Conservation (phyloP, 2,888 invertebrate genomes). For the Bembecia ichneumoniformis region DNA sequence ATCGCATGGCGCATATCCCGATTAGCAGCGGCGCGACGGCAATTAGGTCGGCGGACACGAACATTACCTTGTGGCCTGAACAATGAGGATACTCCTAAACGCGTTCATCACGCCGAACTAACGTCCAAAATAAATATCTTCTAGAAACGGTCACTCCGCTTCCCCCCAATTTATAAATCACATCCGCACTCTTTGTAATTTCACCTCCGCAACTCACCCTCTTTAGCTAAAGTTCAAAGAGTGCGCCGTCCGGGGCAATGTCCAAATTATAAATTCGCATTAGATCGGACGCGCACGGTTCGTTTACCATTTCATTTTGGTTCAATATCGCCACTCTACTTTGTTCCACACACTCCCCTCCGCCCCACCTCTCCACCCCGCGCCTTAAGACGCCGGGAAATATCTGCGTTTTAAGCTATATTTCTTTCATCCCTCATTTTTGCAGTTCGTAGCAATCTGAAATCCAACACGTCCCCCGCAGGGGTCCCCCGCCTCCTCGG, state of each 20-base stretch:
- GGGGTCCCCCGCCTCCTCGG: constrained; percentile 49
- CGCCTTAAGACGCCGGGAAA: constrained; percentile 72
- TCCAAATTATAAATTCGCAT: constrained; percentile 74
- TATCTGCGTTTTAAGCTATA: constrained; percentile 75
- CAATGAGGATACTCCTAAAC: constrained; percentile 71
- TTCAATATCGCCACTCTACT: constrained; percentile 72
- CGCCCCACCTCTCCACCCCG: constrained; percentile 39
- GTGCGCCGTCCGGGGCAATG: constrained; percentile 59
- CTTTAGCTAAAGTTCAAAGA: constrained; percentile 58
- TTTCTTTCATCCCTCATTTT: constrained; percentile 75
- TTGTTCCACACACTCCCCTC: constrained; percentile 69
- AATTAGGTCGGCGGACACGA: constrained; percentile 71
- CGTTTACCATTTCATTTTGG: constrained; percentile 73
- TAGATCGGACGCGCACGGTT: constrained; percentile 73
- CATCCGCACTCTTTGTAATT: constrained; percentile 62
- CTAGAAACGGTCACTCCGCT: constrained; percentile 35
- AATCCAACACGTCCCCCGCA: constrained; percentile 72
- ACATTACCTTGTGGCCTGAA: constrained; percentile 48
- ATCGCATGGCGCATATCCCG: constrained; percentile 69
- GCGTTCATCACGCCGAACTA: constrained; percentile 46
- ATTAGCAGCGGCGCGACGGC: constrained; percentile 63
- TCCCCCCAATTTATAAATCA: constrained; percentile 61
- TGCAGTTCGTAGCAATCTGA: constrained; percentile 75
- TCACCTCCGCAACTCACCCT: constrained; percentile 49
- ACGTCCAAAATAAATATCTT: constrained; percentile 36